These are phyloP conservation scores for Neomicropteryx cornuta DNA, from an alignment of 1,140 invertebrate genomes.

Conservation along the genomic window DNA sequence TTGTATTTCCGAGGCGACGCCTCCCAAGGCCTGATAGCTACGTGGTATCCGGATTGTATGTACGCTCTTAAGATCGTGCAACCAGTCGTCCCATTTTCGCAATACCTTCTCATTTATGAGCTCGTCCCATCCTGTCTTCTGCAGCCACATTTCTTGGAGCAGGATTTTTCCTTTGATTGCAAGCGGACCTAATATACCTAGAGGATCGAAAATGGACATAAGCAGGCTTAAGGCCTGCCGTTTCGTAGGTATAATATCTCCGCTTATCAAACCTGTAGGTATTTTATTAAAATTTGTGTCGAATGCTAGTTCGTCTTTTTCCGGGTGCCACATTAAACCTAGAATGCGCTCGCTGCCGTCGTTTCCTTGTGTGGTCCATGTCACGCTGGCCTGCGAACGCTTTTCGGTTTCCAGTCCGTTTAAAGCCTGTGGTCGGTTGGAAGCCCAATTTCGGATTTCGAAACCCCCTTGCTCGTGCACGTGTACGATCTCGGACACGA, in stretches of 20 bases:
- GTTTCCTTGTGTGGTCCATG: conserved; percentile 7
- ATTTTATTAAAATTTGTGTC: conserved; percentile 11
- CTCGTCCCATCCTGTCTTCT: conserved; percentile 2
- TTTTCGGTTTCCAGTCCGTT: conserved; percentile 10
- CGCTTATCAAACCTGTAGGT: conserved; percentile 9
- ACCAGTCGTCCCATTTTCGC: neutral
- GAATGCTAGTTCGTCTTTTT: conserved; percentile 13
- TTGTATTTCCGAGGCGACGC: too few relatives aligned
- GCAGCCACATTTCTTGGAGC: conserved; percentile 2
- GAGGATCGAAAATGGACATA: conserved; percentile 8
- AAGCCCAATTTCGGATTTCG: conserved; percentile 12
- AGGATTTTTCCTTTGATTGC: conserved; percentile 8
- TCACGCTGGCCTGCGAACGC: conserved; percentile 5
- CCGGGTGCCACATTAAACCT: conserved; percentile 15
- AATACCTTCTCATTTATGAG: neutral
- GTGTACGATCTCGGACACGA: conserved; percentile 14
- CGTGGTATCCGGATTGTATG: neutral
- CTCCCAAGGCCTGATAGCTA: too few relatives aligned
- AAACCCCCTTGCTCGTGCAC: conserved; percentile 19
- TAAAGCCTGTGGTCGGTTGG: conserved; percentile 10
- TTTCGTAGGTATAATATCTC: conserved; percentile 13
- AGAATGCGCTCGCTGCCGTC: conserved; percentile 10
- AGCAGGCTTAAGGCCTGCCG: conserved; percentile 9
- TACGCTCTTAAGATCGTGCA: neutral
- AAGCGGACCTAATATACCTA: conserved; percentile 10